Base-by-base conservation (phyloP, 1,140 invertebrate species). In the Leptonema lineaticorne region DNA sequence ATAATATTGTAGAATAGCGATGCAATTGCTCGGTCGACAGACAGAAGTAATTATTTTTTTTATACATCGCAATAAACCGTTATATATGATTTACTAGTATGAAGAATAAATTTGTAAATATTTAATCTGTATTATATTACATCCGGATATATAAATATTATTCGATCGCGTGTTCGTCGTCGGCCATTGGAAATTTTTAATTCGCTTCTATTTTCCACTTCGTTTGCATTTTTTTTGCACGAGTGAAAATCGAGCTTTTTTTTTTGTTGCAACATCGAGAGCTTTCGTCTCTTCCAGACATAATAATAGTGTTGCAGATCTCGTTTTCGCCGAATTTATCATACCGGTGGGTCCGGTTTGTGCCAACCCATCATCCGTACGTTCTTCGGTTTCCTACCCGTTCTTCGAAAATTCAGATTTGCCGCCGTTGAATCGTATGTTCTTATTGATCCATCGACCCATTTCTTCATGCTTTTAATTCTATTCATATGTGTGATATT, bases 291-390 rank as follows among this genome's bases (percentile, higher is more conserved):
- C 11, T 41, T 41, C 37, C 37, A 41, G 11, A 2, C 11, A 14
- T 11, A 41, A 3, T 41, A 16, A 3, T 11, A 4, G 2, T 41
- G 37, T 41, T n/a, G n/a, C n/a, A 41, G 16, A 41, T 41, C 37
- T 22, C 46, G 46, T 48, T 48, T 48, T 5, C 18, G 50, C 50
- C 50, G 50, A 53, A 53, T 53, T 53, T 26, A 53, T 53, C 27
- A 22, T 2, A 26, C 50, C 14, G 8, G 50, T 14, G 50, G 27
- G 27, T 53, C 50, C 50, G 50, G 50, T 53, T 53, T 53, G 46
- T 26, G 50, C 18, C 22, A 11, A 24, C 20, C 22, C 4, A 1
- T 53, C 9, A 24, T 53, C 50, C 27, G 37, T n/a, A n/a, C 37
- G 37, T 24, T n/a, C 20, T 53, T 24, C 4, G 22, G 14, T n/a